These are phyloP conservation scores for Damaliscus lunatus DNA, from an alignment of 2,113 vertebrate species.

Conservation along the genomic window DNA sequence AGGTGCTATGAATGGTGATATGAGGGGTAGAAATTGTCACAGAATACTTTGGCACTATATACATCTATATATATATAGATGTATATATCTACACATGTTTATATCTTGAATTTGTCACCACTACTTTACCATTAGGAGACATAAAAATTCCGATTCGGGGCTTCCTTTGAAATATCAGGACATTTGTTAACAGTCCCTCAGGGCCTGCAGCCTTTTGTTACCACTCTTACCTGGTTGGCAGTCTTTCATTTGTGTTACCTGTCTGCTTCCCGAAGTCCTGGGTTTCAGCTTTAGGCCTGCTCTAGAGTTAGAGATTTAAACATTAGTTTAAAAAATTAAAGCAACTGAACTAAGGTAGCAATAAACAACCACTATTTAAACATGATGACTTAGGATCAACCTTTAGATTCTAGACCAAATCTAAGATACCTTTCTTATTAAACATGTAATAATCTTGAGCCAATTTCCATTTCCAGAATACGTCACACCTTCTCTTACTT, in stretches of 20 bases:
- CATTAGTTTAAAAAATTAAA: not conserved
- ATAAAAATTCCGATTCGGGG: not conserved
- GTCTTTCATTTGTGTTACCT: not conserved
- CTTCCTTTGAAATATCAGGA: not conserved
- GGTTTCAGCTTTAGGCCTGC: not conserved
- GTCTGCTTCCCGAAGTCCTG: not conserved
- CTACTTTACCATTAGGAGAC: not conserved
- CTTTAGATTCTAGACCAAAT: not conserved
- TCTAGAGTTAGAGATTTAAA: not conserved
- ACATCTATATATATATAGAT: no score
- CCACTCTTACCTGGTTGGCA: not conserved
- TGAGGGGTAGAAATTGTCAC: not conserved
- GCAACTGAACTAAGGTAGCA: not conserved
- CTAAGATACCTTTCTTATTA: not conserved
- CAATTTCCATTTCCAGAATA: not conserved
- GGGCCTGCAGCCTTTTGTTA: rapidly evolving
- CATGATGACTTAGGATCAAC: not conserved
- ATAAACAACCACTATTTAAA: not conserved
- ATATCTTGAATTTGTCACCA: not conserved
- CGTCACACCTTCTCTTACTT: not conserved
- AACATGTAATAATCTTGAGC: not conserved
- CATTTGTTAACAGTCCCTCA: not conserved
- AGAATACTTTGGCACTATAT: not conserved
- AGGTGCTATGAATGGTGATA: not conserved
- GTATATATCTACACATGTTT: not conserved